phyloP scores from a whole-genome alignment of 2,113 vertebrate genomes.

The Cathartes aura region DNA sequence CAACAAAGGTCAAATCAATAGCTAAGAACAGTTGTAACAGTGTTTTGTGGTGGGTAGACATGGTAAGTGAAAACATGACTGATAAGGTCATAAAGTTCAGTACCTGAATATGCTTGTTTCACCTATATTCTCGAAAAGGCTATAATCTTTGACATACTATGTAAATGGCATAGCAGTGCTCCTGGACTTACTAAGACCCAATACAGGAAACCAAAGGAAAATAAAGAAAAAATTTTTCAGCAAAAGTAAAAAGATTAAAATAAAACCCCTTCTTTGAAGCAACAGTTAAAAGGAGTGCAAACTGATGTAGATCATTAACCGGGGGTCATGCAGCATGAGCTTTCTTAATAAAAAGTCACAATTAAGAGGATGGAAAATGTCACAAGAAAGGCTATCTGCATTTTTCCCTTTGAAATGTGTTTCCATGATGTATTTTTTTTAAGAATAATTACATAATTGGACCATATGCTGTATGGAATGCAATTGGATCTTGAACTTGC shows the following conservation, averaged over 20 bases:
- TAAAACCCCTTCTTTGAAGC: neutral
- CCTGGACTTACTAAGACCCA: neutral
- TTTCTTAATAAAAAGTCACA: neutral
- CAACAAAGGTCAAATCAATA: constrained; percentile 74
- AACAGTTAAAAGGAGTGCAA: neutral
- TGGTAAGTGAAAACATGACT: constrained; percentile 23
- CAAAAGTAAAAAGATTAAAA: neutral
- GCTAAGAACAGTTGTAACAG: constrained; percentile 42
- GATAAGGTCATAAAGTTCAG: constrained; percentile 59
- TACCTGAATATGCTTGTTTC: neutral
- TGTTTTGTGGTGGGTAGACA: constrained; percentile 16
- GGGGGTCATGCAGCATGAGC: neutral
- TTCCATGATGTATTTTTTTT: neutral
- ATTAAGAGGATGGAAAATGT: constrained; percentile 14
- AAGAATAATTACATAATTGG: constrained; percentile 37
- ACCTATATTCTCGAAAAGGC: constrained; percentile 17
- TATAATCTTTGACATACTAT: constrained; percentile 28
- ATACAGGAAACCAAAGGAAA: neutral
- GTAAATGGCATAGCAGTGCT: constrained; percentile 2
- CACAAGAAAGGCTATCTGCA: neutral
- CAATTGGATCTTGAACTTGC: neutral
- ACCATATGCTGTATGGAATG: neutral
- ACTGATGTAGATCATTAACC: neutral
- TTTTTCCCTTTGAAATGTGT: neutral
- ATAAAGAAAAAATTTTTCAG: neutral